Conservation (phyloP, 2,888 invertebrate species). For the Dasypolia templi region DNA sequence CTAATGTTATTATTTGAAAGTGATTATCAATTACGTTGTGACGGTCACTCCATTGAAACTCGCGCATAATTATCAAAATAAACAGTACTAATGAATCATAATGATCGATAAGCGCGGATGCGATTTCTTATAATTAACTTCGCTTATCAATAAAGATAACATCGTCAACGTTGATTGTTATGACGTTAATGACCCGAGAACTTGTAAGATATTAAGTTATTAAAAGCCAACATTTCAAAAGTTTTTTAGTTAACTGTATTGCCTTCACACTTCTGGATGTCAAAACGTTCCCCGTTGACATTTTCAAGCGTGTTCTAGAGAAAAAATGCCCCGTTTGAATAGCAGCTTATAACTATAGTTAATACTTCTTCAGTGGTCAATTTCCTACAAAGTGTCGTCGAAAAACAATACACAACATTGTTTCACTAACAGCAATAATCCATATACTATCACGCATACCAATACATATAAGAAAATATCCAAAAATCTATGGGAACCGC, state of each 20-base stretch:
- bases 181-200: conserved; percentile 14
- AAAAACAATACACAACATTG: not conserved
- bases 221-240: not conserved
- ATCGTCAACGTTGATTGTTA: conserved; percentile 29
- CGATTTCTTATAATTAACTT: conserved; percentile 38
- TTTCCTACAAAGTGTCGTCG: not conserved
- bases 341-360: not conserved
- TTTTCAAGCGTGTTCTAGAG: not conserved
- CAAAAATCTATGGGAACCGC: conserved; percentile 63
- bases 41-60: conserved; percentile 32
- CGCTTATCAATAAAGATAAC: conserved; percentile 37
- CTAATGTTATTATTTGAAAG: conserved; percentile 52
- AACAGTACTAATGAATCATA: conserved; percentile 56
- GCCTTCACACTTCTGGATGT: not conserved
- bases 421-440: conserved; percentile 14
- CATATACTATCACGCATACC: conserved; percentile 27
- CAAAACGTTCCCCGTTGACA: not conserved
- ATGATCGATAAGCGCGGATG: conserved; percentile 57
- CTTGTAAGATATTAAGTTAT: not conserved
- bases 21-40: conserved; percentile 54
- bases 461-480: conserved; percentile 11
- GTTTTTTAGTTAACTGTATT: not conserved
- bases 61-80: conserved; percentile 47
- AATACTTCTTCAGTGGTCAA: not conserved
- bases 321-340: not conserved